Conservation (phyloP, 2,113 vertebrate genomes). For the Oreocharis arfaki region DNA sequence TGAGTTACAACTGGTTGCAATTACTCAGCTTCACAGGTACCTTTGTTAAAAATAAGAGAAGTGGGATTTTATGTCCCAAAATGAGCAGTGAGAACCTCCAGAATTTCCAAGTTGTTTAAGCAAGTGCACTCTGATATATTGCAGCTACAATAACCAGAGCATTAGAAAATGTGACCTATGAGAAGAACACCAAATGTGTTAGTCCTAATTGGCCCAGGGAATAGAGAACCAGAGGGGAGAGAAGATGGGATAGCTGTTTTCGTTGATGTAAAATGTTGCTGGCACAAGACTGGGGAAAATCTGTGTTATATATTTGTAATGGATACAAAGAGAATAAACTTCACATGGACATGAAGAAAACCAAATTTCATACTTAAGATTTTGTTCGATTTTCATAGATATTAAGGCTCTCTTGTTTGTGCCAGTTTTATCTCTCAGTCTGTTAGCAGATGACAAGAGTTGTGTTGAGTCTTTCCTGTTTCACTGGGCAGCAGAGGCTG, state of each 20-base stretch:
- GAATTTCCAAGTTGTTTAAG: not conserved
- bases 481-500: not conserved
- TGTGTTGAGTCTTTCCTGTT: not conserved
- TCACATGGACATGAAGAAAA: not conserved
- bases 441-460: not conserved
- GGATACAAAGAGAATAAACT: not conserved
- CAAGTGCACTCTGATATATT: not conserved
- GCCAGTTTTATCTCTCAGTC: not conserved
- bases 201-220: not conserved
- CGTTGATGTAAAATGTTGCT: not conserved
- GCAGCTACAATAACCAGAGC: not conserved
- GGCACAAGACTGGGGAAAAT: not conserved
- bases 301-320: not conserved
- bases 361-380: not conserved
- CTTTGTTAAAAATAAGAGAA: not conserved
- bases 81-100: not conserved
- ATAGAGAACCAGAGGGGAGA: not conserved
- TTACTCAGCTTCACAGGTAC: not conserved
- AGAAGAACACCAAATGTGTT: not conserved
- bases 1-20: not conserved
- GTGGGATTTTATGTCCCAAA: not conserved
- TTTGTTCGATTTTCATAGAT: not conserved
- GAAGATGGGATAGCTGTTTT: not conserved
- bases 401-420: not conserved
- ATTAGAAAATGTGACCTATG: not conserved